Conservation (phyloP, 2,888 invertebrate genomes). For the Steinernema scapterisci region DNA sequence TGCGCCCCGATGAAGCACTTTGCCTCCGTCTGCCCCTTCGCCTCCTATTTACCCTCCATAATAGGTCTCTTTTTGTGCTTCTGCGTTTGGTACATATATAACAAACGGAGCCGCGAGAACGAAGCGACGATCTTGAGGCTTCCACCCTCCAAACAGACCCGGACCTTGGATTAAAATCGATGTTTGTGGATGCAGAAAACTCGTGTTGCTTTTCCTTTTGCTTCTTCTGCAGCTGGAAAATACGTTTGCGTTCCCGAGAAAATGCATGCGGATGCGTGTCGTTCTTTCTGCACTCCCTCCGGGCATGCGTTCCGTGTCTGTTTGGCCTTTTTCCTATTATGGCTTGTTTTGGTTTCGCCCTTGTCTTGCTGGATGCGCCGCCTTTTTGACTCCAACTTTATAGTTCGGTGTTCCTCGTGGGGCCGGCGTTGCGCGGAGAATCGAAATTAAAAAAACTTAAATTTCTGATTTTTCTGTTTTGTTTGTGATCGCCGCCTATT, state of each 20-base stretch:
- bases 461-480: too few relatives aligned
- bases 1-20: background rate
- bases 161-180: conserved; percentile 16
- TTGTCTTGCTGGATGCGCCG: background rate
- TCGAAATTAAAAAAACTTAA: too few relatives aligned
- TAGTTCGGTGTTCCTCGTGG: background rate
- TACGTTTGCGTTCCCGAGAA: conserved; percentile 9
- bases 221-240: background rate
- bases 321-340: conserved; percentile 12
- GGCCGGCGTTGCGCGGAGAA: background rate
- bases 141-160: conserved; percentile 24
- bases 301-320: conserved; percentile 1
- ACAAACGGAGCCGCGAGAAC: background rate
- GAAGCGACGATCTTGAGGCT: background rate
- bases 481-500: too few relatives aligned
- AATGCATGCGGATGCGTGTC: conserved; percentile 4
- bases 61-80: conserved; percentile 22
- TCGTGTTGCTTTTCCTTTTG: conserved; percentile 11
- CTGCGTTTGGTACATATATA: background rate
- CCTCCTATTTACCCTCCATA: conserved; percentile 6
- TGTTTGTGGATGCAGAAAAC: conserved; percentile 12
- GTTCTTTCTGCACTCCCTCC: background rate
- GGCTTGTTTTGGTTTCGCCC: conserved; percentile 23
- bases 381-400: background rate
- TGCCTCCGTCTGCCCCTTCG: background rate